These are phyloP conservation scores for Pseudococcus longispinus DNA, from an alignment of 2,888 invertebrate genomes.

Conservation along the genomic window DNA sequence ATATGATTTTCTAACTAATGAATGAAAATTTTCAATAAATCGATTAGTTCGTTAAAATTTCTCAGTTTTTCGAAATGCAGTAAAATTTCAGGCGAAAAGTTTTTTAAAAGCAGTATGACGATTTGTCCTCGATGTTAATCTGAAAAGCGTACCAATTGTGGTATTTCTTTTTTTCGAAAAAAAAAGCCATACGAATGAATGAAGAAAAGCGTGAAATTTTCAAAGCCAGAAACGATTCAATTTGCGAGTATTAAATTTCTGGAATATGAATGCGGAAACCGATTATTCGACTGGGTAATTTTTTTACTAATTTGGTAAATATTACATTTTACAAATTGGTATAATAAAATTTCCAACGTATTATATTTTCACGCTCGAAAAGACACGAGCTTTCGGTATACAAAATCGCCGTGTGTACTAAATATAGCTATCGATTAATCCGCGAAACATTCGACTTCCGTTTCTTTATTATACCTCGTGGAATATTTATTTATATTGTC, in stretches of 20 bases:
- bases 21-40: neutral
- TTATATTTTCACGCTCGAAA: neutral
- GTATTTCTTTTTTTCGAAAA: neutral
- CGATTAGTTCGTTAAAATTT: no score
- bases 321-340: neutral
- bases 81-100: no score
- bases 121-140: no score
- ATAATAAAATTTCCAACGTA: neutral
- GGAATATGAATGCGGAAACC: neutral
- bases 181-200: neutral
- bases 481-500: neutral
- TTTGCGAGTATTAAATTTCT: neutral
- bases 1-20: constrained; percentile 21
- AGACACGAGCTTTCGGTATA: neutral
- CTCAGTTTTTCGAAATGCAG: neutral
- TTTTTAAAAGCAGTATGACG: no score
- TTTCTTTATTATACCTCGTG: neutral
- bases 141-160: neutral
- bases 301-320: neutral
- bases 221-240: neutral
- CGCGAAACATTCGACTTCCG: neutral
- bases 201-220: neutral
- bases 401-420: neutral
- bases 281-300: neutral
- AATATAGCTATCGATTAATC: neutral